Evolutionary conservation across 2,797 vertebrate species (phyloP).

Genomic region (Coluber constrictor): DNA sequence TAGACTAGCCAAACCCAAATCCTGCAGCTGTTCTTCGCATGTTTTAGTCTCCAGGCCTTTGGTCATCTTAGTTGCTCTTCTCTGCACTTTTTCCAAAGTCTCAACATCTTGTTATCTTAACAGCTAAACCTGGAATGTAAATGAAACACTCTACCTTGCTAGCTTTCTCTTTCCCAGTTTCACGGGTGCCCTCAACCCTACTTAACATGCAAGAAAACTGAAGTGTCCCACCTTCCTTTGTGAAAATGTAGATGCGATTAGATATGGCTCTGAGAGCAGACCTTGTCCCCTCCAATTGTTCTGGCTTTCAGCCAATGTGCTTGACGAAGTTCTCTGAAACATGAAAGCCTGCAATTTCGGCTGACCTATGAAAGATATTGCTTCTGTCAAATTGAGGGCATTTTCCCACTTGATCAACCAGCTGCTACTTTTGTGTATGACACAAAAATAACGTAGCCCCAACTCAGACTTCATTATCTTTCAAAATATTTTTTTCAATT

Average conservation of each 20-base stretch:
- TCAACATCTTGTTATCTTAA: too few species aligned
- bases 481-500: neutral
- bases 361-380: neutral
- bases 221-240: neutral
- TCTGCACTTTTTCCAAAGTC: too few species aligned
- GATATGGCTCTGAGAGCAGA: neutral
- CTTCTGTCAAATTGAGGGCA: neutral
- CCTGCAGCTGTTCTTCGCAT: too few species aligned
- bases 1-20: too few species aligned
- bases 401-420: neutral
- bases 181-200: too few species aligned
- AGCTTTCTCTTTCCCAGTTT: too few species aligned
- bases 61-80: too few species aligned
- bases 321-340: neutral
- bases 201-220: too few species aligned
- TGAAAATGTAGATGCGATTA: neutral
- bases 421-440: neutral
- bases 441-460: neutral
- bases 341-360: neutral
- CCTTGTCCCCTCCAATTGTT: neutral
- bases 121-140: too few species aligned
- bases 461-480: neutral
- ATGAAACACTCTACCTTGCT: too few species aligned
- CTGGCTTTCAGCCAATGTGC: neutral
- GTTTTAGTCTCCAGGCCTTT: too few species aligned